phyloP scores from a whole-genome alignment of 1,140 invertebrate genomes.

The Drosophila setifemur region DNA sequence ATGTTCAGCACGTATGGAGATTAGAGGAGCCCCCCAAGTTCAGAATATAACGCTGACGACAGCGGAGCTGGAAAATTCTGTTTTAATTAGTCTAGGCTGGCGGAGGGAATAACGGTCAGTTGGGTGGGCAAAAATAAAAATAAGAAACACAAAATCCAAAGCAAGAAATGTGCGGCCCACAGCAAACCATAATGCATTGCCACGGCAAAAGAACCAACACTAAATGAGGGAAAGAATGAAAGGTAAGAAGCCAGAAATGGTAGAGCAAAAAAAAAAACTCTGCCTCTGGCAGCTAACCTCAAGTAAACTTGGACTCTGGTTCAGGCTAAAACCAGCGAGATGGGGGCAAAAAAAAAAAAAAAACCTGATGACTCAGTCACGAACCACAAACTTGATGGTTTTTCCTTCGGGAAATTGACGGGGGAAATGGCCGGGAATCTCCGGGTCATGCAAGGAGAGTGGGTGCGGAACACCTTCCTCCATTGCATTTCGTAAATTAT shows the following conservation, averaged over 20 bases:
- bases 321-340: slow-evolving; percentile 26
- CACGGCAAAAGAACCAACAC: slow-evolving; percentile 1
- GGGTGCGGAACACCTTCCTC: slow-evolving; percentile 1
- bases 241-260: slow-evolving; percentile 25
- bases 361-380: slow-evolving; percentile 68
- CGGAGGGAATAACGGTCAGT: slow-evolving; percentile 45
- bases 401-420: slow-evolving; percentile 24
- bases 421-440: slow-evolving; percentile 5
- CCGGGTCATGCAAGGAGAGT: background rate
- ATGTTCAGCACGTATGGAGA: slow-evolving; percentile 58
- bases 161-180: slow-evolving; percentile 44
- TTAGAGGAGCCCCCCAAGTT: slow-evolving; percentile 41
- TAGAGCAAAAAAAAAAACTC: slow-evolving; percentile 25
- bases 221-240: slow-evolving; percentile 19
- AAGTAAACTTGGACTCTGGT: slow-evolving; percentile 47
- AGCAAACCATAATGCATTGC: slow-evolving; percentile 28
- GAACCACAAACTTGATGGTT: slow-evolving; percentile 49
- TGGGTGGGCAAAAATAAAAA: slow-evolving; percentile 22
- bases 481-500: slow-evolving; percentile 19
- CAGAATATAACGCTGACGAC: slow-evolving; percentile 30
- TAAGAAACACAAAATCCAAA: background rate
- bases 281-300: slow-evolving; percentile 53
- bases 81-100: slow-evolving; percentile 51
- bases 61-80: slow-evolving; percentile 15
- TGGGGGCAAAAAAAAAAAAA: slow-evolving; percentile 26